Percentiles rank a stretch among this genome's conserved stretches.
Evolutionary conservation across 2,888 invertebrate genomes (phyloP).

Genomic region (Globia sparganii): DNA sequence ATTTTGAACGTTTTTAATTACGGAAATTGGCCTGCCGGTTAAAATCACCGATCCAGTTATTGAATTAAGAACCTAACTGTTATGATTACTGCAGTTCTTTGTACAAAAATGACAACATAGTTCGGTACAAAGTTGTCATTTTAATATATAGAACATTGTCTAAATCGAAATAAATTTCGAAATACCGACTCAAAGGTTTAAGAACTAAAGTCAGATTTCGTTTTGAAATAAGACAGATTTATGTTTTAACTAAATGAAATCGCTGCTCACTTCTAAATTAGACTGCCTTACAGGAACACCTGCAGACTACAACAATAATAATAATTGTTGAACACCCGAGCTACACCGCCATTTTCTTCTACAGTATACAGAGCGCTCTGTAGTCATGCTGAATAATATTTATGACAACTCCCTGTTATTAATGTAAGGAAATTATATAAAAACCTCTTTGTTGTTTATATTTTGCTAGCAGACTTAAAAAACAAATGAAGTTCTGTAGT

Average conservation of each 20-base stretch:
- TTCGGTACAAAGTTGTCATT: neutral
- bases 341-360: conserved; percentile 17
- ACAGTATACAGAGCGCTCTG: neutral
- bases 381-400: conserved; percentile 33
- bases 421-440: conserved; percentile 18
- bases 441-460: neutral
- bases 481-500: neutral
- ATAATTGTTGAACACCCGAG: conserved; percentile 51
- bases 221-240: neutral
- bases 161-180: neutral
- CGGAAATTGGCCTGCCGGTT: neutral
- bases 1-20: no score
- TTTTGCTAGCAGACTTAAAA: neutral
- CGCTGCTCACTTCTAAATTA: conserved; percentile 46
- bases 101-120: neutral
- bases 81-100: no score
- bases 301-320: conserved; percentile 40
- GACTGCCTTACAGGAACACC: conserved; percentile 27
- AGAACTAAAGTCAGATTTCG: neutral
- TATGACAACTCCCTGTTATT: conserved; percentile 19
- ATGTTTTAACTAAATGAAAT: neutral
- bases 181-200: neutral
- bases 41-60: neutral
- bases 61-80: no score
- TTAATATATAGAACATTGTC: neutral